Evolutionary conservation across 2,888 invertebrate genomes (phyloP).

Genomic region (Habroteleia sp.): DNA sequence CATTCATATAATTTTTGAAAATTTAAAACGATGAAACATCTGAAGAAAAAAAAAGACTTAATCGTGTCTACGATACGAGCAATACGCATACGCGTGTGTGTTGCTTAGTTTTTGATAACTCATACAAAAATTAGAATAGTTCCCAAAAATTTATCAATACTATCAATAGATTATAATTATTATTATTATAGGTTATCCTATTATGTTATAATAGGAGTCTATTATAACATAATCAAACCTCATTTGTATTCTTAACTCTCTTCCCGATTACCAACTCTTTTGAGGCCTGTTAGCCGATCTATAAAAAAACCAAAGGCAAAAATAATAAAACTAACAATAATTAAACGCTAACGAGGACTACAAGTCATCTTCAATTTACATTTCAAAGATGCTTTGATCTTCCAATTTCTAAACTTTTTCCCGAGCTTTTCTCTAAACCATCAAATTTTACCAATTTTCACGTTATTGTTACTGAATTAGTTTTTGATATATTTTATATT

Average conservation of each 20-base stretch:
- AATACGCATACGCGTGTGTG: conserved; percentile 22
- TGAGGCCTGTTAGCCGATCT: too few species aligned
- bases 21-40: conserved; percentile 40
- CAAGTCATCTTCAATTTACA: too few species aligned
- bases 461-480: conserved; percentile 1
- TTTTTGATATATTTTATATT: conserved; percentile 30
- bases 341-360: neutral
- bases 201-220: too few species aligned
- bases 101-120: conserved; percentile 34
- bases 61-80: conserved; percentile 27
- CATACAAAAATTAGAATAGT: conserved; percentile 29
- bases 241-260: too few species aligned
- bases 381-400: conserved; percentile 22
- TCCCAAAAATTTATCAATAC: conserved; percentile 11
- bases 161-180: too few species aligned
- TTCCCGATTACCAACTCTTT: too few species aligned
- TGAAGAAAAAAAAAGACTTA: conserved; percentile 25
- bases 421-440: conserved; percentile 8
- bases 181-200: too few species aligned
- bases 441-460: conserved; percentile 19
- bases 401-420: conserved; percentile 15
- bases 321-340: too few species aligned
- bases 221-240: conserved; percentile 32
- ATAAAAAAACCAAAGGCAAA: too few species aligned
- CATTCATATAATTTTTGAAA: conserved; percentile 47